Evolutionary conservation across 2,888 invertebrate species (phyloP), one percentile per base, ranked within the genome.

Genomic region (Tetragnatha montana): DNA sequence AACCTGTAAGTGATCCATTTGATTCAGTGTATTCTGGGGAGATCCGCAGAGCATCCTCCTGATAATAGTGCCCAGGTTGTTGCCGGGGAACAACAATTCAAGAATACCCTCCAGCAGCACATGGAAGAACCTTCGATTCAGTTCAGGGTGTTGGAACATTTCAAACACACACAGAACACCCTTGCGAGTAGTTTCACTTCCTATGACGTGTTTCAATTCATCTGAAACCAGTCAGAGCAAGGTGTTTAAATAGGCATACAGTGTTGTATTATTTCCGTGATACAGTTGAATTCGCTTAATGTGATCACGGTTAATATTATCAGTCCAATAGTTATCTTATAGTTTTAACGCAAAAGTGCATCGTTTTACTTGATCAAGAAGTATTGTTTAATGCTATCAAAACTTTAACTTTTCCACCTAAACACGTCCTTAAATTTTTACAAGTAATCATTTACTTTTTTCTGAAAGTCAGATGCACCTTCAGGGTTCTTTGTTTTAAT

Each of bases 161-260:
- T 97, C 97, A 93, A 98, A 98, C 49, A 98, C 96, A 17, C 96
- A 96, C 84, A 97, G 94, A 17, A 97, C 94, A 6, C 98, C 98
- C 92, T 96, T 95, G 35, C 97, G 95, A 4, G 97, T 97, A 2
- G 97, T 97, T 93, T 98, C 97, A 74, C 96, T 96, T 0, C 98
- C 98, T 88, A 98, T 96, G 92, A 98, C 96, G 93, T 97, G 97
- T 92, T 96, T 96, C 90, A 98, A 94, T 93, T 98, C 98, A 94
- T 98, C 98, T 95, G 94, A 35, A 94, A 94, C n/a, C 17, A 70
- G 49, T 70, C 68, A 70, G 14, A 70, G 49, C 73, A 76, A 70
- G 14, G 51, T 17, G 35, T 21, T 60, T 4, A 10, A 10, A 60
- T 35, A 35, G 1, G 35, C 35, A 35, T 35, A 2, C 1, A 35